Base-by-base conservation (phyloP, 2,113 vertebrate species). In the Barbus barbus region DNA sequence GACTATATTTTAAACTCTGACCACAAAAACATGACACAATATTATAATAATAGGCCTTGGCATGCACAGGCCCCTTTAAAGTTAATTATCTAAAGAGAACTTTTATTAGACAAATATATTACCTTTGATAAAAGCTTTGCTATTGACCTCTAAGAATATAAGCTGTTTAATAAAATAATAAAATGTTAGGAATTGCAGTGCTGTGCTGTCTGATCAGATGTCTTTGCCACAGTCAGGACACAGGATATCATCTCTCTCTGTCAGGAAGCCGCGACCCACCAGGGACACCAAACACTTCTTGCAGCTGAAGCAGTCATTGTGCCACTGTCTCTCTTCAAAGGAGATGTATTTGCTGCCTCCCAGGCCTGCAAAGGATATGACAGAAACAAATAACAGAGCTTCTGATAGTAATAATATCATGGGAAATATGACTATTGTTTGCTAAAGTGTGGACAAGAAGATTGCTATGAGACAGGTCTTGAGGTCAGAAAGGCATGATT, bases 241-340 rank as follows among this genome's bases (percentile, higher is more conserved):
- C 76, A 99, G 94, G 91, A 99, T 97, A 74, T 98, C 97, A 14
- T 97, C 97, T 24, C 96, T 94, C 86, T 98, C 97, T 0, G 97
- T 98, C 88, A 99, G 96, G 92, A 99, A 99, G 79, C 97, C 98
- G 0, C 97, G 96, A 0, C 97, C 97, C 36, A 98, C 97, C 92
- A 99, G 89, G 0, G 98, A 99, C 74, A 98, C 93, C 5, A 96
- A 96, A 88, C 98, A 99, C 91, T 97, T 97, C 94, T 97, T 99
- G 83, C 98, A 99, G 93, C 96, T 98, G 90, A 99, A 99, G 91
- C 98, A 99, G 91, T 99, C 97, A 0, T 98, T 98, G 86, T 99
- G 97, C 97, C 98, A 99, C 87, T 99, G 97, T 38, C 97, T 95
- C 88, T 99, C 97, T 90, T 99, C 96, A 3, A 98, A 98, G 76